Conservation (phyloP, 2,113 vertebrate genomes). For the Malurus melanocephalus region DNA sequence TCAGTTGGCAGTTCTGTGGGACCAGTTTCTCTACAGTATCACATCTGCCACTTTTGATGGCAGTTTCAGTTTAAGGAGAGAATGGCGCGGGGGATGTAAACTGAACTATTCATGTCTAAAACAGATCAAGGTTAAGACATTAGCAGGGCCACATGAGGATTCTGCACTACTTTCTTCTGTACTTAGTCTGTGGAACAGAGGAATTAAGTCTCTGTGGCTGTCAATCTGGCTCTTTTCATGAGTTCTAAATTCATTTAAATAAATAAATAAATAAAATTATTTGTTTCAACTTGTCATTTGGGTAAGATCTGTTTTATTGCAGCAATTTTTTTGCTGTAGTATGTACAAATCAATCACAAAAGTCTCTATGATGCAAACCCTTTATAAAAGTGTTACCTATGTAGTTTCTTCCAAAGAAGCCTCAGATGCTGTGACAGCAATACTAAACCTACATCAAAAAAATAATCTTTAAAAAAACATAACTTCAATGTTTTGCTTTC, state of each 20-base stretch:
- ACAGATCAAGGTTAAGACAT: background rate
- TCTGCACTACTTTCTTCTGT: background rate
- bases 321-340: constrained; percentile 32
- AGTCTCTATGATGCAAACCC: constrained; percentile 3
- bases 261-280: constrained; percentile 10
- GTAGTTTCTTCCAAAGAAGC: background rate
- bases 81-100: background rate
- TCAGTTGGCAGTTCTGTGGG: background rate
- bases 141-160: background rate
- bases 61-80: background rate
- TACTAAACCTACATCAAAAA: constrained; percentile 27
- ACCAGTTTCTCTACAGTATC: background rate
- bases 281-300: constrained; percentile 24
- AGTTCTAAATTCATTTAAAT: constrained; percentile 19
- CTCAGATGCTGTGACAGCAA: background rate
- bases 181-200: background rate
- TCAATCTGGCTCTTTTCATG: constrained; percentile 11
- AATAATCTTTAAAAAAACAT: constrained; percentile 6
- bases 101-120: background rate
- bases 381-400: constrained; percentile 1
- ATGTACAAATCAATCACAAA: constrained; percentile 44
- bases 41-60: background rate
- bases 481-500: constrained; percentile 28
- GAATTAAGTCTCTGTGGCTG: background rate
- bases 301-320: constrained; percentile 38